Evolutionary conservation across 2,113 vertebrate genomes (phyloP).

Genomic region (Fulmarus glacialis): DNA sequence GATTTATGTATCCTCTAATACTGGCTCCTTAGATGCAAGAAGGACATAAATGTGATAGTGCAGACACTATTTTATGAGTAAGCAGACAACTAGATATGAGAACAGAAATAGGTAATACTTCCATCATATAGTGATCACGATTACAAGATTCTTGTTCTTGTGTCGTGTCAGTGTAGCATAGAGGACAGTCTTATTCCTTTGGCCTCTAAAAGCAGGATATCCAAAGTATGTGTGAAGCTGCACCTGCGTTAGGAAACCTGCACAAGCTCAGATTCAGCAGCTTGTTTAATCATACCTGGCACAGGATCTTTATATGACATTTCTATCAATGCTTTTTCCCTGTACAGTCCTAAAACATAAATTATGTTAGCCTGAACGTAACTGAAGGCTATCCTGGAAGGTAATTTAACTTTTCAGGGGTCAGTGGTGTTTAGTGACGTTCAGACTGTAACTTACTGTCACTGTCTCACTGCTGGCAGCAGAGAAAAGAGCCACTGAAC

Average conservation of each 20-base stretch:
- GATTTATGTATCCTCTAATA: not conserved
- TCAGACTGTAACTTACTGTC: not conserved
- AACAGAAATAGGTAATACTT: not conserved
- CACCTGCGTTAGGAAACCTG: not conserved
- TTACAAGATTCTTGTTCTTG: not conserved
- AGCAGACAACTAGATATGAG: not conserved
- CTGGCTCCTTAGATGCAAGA: not conserved
- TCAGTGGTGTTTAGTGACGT: not conserved
- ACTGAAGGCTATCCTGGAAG: not conserved
- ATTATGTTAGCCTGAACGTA: not conserved
- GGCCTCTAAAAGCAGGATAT: not conserved
- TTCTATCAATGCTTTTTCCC: not conserved
- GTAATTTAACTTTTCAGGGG: not conserved
- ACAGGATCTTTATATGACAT: not conserved
- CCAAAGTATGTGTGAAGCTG: not conserved
- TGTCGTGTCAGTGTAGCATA: not conserved
- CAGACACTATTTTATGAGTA: not conserved
- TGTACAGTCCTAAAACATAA: not conserved
- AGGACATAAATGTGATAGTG: not conserved
- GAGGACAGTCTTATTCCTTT: not conserved
- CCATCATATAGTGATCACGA: rapidly evolving
- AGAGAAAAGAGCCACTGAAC: not conserved
- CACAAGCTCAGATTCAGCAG: not conserved
- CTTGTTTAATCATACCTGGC: not conserved
- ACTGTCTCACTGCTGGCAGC: not conserved